phyloP scores from a whole-genome alignment of 1,140 invertebrate genomes.

The Drosophila cardini region DNA sequence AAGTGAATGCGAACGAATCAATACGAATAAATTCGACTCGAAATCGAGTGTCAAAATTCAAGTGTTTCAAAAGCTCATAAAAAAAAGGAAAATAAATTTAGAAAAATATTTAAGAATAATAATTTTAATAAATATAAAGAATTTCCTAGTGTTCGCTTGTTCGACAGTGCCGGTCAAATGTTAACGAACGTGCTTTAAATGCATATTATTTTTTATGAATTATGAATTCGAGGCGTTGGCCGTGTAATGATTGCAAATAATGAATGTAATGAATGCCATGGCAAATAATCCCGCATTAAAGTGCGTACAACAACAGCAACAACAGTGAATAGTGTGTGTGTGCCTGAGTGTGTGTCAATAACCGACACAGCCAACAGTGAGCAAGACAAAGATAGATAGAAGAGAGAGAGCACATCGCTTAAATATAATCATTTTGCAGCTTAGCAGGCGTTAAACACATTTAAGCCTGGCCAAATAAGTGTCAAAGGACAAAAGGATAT shows the following conservation, averaged over 20 bases:
- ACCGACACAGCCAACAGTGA: slow-evolving; percentile 49
- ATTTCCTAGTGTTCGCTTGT: neutral
- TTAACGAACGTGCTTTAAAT: slow-evolving; percentile 5
- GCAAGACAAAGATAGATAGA: neutral
- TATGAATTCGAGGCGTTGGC: slow-evolving; percentile 15
- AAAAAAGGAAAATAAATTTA: neutral
- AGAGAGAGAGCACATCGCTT: slow-evolving; percentile 39
- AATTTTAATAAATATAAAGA: no score
- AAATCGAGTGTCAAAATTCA: slow-evolving; percentile 11
- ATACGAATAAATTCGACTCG: neutral
- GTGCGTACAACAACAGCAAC: slow-evolving; percentile 31
- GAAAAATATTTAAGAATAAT: neutral
- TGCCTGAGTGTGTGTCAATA: slow-evolving; percentile 55
- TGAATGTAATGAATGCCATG: slow-evolving; percentile 37
- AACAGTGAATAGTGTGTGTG: slow-evolving; percentile 26
- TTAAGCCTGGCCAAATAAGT: slow-evolving; percentile 61
- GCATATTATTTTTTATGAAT: slow-evolving; percentile 13
- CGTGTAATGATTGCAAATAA: slow-evolving; percentile 13
- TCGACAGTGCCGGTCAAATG: neutral
- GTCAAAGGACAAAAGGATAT: slow-evolving; percentile 55
- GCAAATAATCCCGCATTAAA: slow-evolving; percentile 57
- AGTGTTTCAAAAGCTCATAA: neutral
- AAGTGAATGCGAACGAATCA: neutral
- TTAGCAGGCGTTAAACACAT: slow-evolving; percentile 73
- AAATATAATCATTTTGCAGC: slow-evolving; percentile 73